Evolutionary conservation across 2,888 invertebrate species (phyloP), one percentile per base, ranked within the genome.

Genomic region (Dioctria rufipes): DNA sequence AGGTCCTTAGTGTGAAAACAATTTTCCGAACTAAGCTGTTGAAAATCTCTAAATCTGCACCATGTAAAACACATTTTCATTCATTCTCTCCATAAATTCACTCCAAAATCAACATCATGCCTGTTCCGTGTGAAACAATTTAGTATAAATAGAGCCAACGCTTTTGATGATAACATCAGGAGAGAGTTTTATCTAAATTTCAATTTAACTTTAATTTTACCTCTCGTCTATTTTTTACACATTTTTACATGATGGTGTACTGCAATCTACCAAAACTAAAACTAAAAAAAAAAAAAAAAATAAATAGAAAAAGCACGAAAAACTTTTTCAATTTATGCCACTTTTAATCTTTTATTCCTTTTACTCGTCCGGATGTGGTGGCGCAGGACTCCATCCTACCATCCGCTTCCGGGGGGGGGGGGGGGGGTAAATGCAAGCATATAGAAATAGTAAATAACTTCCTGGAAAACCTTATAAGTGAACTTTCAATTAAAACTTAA

Each of bases 401-500:
- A 8, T 2, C n/a, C 54, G 11, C 54, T n/a, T n/a, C n/a, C n/a
- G n/a, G n/a, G n/a, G n/a, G n/a, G n/a, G n/a, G n/a, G n/a, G n/a
- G n/a, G n/a, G 4, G 54, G 54, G 1, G 9, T 60, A 60, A 77
- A 13, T 42, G 60, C 61, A 13, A 25, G 25, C 25, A 25, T 25
- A 25, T 25, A 25, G 61, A 11, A 61, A 13, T 25, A 9, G 39
- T 63, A 63, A 61, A 75, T 61, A 39, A 63, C 46, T 77, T 75
- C 46, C 49, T n/a, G 43, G 40, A 39, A 78, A 61, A 65, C 78
- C 49, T 65, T 78, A 66, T 49, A 66, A 66, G 65, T 66, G 78
- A 65, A 78, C 78, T 78, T 78, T 78, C 78, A 78, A 78, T 78
- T 66, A 78, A 78, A 78, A 63, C 66, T 78, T 66, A 54, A 54